Base-by-base conservation (phyloP, 1,140 invertebrate genomes). In the Adelges cooleyi region DNA sequence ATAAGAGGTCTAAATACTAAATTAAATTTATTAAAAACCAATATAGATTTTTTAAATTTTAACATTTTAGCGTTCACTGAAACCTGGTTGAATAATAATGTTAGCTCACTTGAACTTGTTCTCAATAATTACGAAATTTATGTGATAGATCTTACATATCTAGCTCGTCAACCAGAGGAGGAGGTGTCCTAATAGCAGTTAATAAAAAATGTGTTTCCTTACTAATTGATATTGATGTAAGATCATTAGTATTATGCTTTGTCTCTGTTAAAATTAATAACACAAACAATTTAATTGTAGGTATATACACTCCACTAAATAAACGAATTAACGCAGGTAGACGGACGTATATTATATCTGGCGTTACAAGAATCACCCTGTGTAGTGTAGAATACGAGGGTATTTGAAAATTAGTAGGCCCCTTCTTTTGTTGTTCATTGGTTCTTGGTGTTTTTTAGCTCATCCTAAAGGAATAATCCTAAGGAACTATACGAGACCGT, bases 1-100 rank as follows among this genome's bases (percentile, higher is more conserved):
- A 22, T 48, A 48, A 48, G 20, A 48, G 46, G 46, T 48, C 46
- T 48, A 11, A 48, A 48, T 48, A 48, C 46, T 48, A 48, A 48
- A 48, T 48, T 48, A 48, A 23, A 48, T 6, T 48, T 48, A 48
- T 48, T 48, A 48, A 48, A 48, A 48, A 23, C 46, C 46, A 48
- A 48, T 48, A 48, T 48, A 48, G 46, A 48, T 48, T 48, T 23
- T 10, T 48, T 48, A 48, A 13, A 48, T 48, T 23, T 48, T 48
- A 48, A 48, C 25, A 48, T 48, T 48, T 48, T 48, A 48, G 46
- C 46, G n/a, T n/a, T n/a, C n/a, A n/a, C n/a, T n/a, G n/a, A n/a
- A n/a, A n/a, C n/a, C n/a, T 48, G 33, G 33, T 36, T 48, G 9
- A 18, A 48, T 48, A 48, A 48, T 48, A 48, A 48, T 11, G 46